These are phyloP conservation scores for Panulirus ornatus DNA, from an alignment of 1,140 invertebrate species.

Conservation along the genomic window DNA sequence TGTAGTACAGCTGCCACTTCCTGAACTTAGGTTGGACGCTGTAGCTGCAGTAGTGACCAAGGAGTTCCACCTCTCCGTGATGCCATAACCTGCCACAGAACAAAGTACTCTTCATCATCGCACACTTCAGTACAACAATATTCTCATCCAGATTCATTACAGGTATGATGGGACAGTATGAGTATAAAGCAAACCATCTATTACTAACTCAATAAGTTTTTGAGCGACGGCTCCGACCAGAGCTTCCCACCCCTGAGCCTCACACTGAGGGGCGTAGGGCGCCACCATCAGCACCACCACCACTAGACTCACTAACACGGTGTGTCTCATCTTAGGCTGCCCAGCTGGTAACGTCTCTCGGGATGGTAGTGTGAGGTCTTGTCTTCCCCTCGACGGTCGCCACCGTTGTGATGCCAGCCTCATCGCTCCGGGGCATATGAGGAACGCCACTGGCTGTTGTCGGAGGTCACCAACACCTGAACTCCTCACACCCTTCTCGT, in stretches of 20 bases:
- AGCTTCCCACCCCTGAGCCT: neutral
- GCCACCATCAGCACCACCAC: neutral
- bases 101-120: neutral
- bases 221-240: neutral
- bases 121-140: neutral
- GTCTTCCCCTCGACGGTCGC: too few relatives aligned
- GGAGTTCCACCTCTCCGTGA: neutral
- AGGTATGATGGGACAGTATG: neutral
- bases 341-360: too few relatives aligned
- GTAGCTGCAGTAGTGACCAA: conserved; percentile 11
- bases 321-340: neutral
- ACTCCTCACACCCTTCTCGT: too few relatives aligned
- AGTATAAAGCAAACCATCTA: neutral
- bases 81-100: conserved; percentile 6
- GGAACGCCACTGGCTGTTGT: too few relatives aligned
- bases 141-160: neutral
- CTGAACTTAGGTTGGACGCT: conserved; percentile 10
- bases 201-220: neutral
- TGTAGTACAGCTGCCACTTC: conserved; percentile 6
- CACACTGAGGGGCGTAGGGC: neutral
- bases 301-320: neutral
- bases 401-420: too few relatives aligned
- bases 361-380: too few relatives aligned
- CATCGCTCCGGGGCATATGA: too few relatives aligned
- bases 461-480: too few relatives aligned